Evolutionary conservation across 92 coral and sea anemone genomes (phyloP).

Genomic region (Actinostola sp.): DNA sequence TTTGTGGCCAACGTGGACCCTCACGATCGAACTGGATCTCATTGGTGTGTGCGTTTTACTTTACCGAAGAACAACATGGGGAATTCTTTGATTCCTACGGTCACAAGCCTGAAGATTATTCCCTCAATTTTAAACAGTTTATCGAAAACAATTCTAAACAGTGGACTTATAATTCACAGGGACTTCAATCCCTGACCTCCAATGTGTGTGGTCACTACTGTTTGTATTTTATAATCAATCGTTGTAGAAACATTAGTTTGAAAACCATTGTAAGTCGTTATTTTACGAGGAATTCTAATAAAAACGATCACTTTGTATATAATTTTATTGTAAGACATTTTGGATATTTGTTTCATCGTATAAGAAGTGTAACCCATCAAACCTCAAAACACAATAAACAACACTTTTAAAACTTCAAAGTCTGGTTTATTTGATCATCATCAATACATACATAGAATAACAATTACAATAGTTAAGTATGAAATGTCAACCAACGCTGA

Average conservation of each 20-base stretch:
- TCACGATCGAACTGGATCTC: slow-evolving; percentile 15
- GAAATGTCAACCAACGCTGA: neutral
- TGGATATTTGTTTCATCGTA: slow-evolving; percentile 6
- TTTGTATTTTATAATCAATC: slow-evolving; percentile 43
- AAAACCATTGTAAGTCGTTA: slow-evolving; percentile 43
- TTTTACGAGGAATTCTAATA: slow-evolving; percentile 35
- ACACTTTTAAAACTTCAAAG: neutral
- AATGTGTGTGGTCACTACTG: slow-evolving; percentile 70
- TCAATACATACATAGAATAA: neutral
- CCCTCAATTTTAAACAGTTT: slow-evolving; percentile 31
- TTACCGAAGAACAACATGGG: slow-evolving; percentile 47
- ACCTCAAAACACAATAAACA: slow-evolving; percentile 9
- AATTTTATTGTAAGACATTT: slow-evolving; percentile 42
- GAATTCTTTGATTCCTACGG: slow-evolving; percentile 67
- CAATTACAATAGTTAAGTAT: neutral
- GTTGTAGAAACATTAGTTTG: slow-evolving; percentile 43
- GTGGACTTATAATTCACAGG: slow-evolving; percentile 6
- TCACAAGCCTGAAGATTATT: slow-evolving; percentile 36
- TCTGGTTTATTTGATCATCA: neutral
- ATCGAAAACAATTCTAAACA: slow-evolving; percentile 7
- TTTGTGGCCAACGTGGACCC: slow-evolving; percentile 30
- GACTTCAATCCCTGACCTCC: slow-evolving; percentile 49
- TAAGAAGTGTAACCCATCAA: slow-evolving; percentile 9
- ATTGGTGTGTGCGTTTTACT: slow-evolving; percentile 36
- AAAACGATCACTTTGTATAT: slow-evolving; percentile 59